Conservation (phyloP, 2,888 invertebrate genomes). For the Orthosia gracilis region DNA sequence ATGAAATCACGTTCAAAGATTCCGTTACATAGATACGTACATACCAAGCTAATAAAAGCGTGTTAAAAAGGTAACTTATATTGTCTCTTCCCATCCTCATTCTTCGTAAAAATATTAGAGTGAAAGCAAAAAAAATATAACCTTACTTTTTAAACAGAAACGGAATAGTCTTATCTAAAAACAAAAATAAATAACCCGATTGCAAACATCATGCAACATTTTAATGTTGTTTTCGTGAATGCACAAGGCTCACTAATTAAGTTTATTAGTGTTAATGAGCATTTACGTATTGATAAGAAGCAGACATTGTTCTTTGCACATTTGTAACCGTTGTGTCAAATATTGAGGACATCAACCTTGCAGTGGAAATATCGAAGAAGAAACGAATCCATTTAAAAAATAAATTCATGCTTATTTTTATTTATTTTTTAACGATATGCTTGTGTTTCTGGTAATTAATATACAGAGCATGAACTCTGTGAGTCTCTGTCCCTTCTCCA, state of each 20-base stretch:
- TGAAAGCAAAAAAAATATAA: too few relatives aligned
- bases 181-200: background rate
- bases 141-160: background rate
- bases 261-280: conserved; percentile 24
- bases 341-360: conserved; percentile 20
- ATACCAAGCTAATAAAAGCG: background rate
- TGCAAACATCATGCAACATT: conserved; percentile 10
- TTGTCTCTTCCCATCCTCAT: too few relatives aligned
- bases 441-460: too few relatives aligned
- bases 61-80: background rate
- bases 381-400: background rate
- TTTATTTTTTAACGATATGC: too few relatives aligned
- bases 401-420: too few relatives aligned
- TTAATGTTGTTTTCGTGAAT: conserved; percentile 26
- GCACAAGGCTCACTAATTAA: conserved; percentile 30
- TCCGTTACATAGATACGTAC: background rate
- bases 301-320: conserved; percentile 31
- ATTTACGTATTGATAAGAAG: conserved; percentile 31
- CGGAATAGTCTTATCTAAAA: background rate
- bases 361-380: background rate
- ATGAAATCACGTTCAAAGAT: too few relatives aligned
- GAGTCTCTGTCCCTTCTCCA: too few relatives aligned
- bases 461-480: too few relatives aligned
- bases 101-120: too few relatives aligned
- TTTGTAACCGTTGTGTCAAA: background rate